Evolutionary conservation across 2,888 invertebrate species (phyloP).

Genomic region (Drosophila diplacantha): DNA sequence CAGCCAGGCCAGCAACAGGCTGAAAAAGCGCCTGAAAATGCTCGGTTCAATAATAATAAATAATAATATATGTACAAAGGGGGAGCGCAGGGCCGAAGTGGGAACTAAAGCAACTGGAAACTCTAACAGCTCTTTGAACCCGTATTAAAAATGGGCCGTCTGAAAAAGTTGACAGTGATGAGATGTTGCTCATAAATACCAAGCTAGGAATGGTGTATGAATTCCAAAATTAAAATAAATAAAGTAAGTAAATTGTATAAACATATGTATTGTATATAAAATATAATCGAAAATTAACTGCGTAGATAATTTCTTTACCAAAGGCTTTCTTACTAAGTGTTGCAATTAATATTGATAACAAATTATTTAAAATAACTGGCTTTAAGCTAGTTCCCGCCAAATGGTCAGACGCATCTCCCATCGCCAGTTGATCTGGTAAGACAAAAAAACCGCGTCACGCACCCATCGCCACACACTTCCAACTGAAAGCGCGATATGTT

Average conservation of each 20-base stretch:
- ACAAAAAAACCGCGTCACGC: constrained; percentile 8
- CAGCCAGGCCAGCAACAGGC: constrained; percentile 36
- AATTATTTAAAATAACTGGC: not conserved
- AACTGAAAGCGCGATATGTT: constrained; percentile 30
- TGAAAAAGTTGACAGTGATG: constrained; percentile 6
- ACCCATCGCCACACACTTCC: constrained; percentile 12
- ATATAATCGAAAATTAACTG: too few species aligned
- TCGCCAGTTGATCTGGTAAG: constrained; percentile 15
- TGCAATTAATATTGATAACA: not conserved
- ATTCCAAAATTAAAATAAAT: too few species aligned
- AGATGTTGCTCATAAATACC: not conserved
- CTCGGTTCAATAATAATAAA: constrained; percentile 51
- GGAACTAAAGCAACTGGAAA: constrained; percentile 16
- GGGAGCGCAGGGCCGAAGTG: not conserved
- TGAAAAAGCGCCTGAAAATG: constrained; percentile 35
- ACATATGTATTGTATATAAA: too few species aligned
- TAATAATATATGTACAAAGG: constrained; percentile 14
- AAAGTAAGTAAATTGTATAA: too few species aligned
- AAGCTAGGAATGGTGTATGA: too few species aligned
- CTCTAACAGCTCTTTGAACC: constrained; percentile 34
- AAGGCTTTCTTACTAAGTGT: too few species aligned
- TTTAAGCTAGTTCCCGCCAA: constrained; percentile 1
- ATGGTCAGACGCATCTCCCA: not conserved
- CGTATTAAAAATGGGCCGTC: constrained; percentile 19
- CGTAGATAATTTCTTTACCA: not conserved